A percentile compares a stretch with the other conserved stretches of the same genome.
phyloP scores from a whole-genome alignment of 2,888 invertebrate genomes.

The Belgica antarctica region DNA sequence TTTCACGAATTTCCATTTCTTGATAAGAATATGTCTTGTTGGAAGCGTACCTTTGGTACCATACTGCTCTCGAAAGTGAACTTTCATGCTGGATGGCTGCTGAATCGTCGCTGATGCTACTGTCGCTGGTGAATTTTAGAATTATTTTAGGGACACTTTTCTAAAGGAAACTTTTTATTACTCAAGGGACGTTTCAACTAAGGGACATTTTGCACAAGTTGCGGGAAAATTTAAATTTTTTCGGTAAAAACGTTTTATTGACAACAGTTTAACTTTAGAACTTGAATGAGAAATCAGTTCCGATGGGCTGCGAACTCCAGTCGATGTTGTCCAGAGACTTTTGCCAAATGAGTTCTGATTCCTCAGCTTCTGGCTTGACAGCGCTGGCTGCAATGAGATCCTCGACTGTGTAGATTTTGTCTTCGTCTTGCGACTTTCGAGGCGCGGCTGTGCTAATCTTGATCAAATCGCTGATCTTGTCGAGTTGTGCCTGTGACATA shows the following conservation, averaged over 20 bases:
- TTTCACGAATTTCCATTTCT: background rate
- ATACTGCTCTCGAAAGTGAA: slow-evolving; percentile 56
- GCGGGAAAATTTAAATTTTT: no score
- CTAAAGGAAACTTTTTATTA: no score
- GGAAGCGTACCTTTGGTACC: slow-evolving; percentile 51
- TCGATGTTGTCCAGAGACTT: background rate
- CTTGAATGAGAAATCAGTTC: background rate
- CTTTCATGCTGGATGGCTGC: slow-evolving; percentile 50
- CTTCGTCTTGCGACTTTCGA: background rate
- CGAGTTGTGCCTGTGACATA: background rate
- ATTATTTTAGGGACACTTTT: no score
- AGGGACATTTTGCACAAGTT: no score
- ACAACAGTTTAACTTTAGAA: no score
- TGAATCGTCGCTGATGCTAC: no score
- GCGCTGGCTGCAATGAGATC: background rate
- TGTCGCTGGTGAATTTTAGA: no score
- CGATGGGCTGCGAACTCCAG: slow-evolving; percentile 34
- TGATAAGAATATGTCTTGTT: background rate
- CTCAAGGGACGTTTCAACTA: no score
- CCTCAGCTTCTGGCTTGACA: background rate
- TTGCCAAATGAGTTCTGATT: background rate
- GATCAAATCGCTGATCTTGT: background rate
- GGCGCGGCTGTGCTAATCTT: background rate
- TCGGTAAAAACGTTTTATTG: no score
- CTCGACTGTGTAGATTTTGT: slow-evolving; percentile 3